These are phyloP conservation scores for Eupithecia subumbrata DNA, from an alignment of 2,888 invertebrate species.

Conservation along the genomic window DNA sequence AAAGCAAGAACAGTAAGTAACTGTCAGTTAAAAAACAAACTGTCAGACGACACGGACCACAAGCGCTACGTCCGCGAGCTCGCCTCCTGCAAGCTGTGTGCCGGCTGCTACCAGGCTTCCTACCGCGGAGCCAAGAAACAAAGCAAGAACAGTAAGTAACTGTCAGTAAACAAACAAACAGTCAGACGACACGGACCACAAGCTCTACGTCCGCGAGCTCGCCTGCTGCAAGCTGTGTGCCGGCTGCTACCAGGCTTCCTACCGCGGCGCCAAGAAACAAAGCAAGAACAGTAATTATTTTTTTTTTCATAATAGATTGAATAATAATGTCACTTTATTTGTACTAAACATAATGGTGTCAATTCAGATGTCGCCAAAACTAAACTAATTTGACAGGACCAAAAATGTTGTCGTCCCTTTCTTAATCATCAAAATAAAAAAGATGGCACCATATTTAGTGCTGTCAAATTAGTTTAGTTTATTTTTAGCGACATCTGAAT, in stretches of 20 bases:
- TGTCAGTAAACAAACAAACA: too few species aligned
- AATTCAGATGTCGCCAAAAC: too few species aligned
- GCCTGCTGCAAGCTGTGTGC: slow-evolving; percentile 62
- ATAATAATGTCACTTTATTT: too few species aligned
- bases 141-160: slow-evolving; percentile 24
- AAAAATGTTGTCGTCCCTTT: too few species aligned
- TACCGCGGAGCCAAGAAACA: slow-evolving; percentile 59
- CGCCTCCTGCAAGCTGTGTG: slow-evolving; percentile 62
- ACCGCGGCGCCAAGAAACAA: slow-evolving; percentile 57
- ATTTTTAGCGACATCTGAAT: too few species aligned
- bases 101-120: slow-evolving; percentile 70
- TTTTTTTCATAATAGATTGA: too few species aligned
- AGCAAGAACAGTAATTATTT: slow-evolving; percentile 24
- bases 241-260: slow-evolving; percentile 71
- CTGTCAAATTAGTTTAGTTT: too few species aligned
- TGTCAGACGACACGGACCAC: neutral
- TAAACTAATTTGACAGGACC: too few species aligned
- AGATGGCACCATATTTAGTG: too few species aligned
- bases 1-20: slow-evolving; percentile 33
- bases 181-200: slow-evolving; percentile 4
- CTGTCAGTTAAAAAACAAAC: neutral
- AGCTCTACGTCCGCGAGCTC: slow-evolving; percentile 49
- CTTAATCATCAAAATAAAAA: too few species aligned
- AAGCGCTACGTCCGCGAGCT: slow-evolving; percentile 48
- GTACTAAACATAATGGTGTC: too few species aligned